Evolutionary conservation across 2,888 invertebrate species (phyloP).

Genomic region (Gortyna flavago): DNA sequence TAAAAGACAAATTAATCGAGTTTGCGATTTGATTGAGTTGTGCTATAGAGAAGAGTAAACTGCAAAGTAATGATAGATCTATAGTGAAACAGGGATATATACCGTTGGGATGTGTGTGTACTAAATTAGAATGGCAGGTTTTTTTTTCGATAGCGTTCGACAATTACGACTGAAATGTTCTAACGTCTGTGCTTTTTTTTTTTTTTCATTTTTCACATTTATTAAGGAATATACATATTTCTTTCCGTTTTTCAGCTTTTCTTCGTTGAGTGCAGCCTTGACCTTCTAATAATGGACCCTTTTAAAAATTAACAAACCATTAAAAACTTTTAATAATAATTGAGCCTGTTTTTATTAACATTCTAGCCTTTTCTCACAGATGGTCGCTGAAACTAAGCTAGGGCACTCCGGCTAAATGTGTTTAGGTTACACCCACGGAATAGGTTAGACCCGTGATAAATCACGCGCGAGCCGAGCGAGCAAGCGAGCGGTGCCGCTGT

Average conservation of each 20-base stretch:
- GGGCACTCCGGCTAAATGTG: too few relatives aligned
- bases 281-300: too few relatives aligned
- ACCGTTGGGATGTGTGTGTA: neutral
- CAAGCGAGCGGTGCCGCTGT: too few relatives aligned
- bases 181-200: neutral
- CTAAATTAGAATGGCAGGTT: neutral
- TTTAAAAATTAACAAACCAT: too few relatives aligned
- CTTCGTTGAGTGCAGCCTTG: neutral
- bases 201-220: neutral
- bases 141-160: neutral
- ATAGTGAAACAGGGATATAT: constrained; percentile 35
- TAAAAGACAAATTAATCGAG: constrained; percentile 60
- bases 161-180: neutral
- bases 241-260: neutral
- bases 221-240: neutral
- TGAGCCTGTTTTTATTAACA: too few relatives aligned
- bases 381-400: too few relatives aligned
- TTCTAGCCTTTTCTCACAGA: too few relatives aligned
- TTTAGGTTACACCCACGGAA: too few relatives aligned
- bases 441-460: too few relatives aligned
- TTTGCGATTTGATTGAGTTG: constrained; percentile 50
- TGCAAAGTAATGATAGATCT: constrained; percentile 46
- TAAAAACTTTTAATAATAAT: too few relatives aligned
- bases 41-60: constrained; percentile 43
- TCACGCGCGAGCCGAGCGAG: too few relatives aligned